These are phyloP conservation scores for Matsumurasca onukii DNA, from an alignment of 1,140 invertebrate species.

Conservation along the genomic window DNA sequence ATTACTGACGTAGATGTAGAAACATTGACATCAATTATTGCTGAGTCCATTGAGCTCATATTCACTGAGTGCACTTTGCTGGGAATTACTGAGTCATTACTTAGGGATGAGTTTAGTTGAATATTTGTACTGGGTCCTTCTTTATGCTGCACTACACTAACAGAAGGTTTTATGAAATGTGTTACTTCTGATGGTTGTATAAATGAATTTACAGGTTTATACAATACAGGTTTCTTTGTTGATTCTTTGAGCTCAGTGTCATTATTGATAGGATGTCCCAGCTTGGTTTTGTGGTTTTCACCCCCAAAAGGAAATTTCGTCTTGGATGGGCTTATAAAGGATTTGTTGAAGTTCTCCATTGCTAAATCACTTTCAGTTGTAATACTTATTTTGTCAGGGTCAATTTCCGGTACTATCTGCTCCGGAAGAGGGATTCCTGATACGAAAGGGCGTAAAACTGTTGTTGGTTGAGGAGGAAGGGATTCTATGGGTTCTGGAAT, in stretches of 20 bases:
- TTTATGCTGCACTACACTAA: not conserved
- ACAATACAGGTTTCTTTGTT: not conserved
- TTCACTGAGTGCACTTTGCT: not conserved
- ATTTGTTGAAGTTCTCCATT: constrained; percentile 17
- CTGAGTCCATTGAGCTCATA: not conserved
- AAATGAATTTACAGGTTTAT: constrained; percentile 17
- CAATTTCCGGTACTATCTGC: constrained; percentile 61
- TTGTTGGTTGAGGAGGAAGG: constrained; percentile 19
- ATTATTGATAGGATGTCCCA: constrained; percentile 3
- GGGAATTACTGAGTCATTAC: not conserved
- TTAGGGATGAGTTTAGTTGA: no score
- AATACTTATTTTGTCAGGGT: constrained; percentile 10
- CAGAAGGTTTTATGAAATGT: not conserved
- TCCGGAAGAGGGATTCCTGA: constrained; percentile 72
- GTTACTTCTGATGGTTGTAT: constrained; percentile 13
- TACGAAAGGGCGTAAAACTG: constrained; percentile 56
- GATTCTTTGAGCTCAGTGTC: constrained; percentile 8
- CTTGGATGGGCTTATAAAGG: constrained; percentile 4
- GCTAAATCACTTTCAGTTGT: not conserved
- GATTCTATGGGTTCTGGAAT: constrained; percentile 53
- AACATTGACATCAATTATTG: not conserved
- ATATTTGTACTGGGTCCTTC: constrained; percentile 8
- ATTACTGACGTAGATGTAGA: not conserved
- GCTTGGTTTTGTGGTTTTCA: constrained; percentile 4
- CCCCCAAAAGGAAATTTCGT: constrained; percentile 8